phyloP scores from a whole-genome alignment of 53 echinoderm and acorn worm genomes.

The Paracentrotus lividus region DNA sequence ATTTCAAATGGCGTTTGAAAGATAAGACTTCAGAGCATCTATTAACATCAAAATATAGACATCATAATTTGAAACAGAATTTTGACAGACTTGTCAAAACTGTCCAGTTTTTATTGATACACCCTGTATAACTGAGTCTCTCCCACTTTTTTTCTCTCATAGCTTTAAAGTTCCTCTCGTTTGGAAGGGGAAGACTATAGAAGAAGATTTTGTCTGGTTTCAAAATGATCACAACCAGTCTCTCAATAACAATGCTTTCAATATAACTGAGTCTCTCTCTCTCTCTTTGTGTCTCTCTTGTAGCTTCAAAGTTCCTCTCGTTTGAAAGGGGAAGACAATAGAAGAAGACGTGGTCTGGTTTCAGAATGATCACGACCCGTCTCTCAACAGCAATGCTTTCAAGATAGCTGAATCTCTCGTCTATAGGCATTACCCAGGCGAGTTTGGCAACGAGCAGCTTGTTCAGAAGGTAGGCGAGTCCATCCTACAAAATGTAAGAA shows the following conservation, averaged over 20 bases:
- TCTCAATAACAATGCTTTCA: constrained; percentile 91
- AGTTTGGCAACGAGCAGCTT: constrained; percentile 94
- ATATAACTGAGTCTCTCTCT: constrained; percentile 83
- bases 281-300: too few relatives aligned
- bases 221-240: constrained; percentile 74
- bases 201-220: constrained; percentile 88
- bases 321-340: constrained; percentile 84
- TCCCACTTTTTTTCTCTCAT: neutral
- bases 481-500: constrained; percentile 90
- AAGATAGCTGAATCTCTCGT: constrained; percentile 87
- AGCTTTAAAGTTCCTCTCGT: constrained; percentile 77
- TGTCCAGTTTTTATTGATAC: too few relatives aligned
- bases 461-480: constrained; percentile 92
- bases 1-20: too few relatives aligned
- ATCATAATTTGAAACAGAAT: too few relatives aligned
- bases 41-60: too few relatives aligned
- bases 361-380: constrained; percentile 77
- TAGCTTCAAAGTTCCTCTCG: constrained; percentile 79
- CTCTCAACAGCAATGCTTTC: constrained; percentile 95
- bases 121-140: too few relatives aligned
- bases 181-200: constrained; percentile 81
- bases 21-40: too few relatives aligned
- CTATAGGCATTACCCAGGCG: constrained; percentile 88
- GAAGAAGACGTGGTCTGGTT: constrained; percentile 94
- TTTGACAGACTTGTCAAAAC: too few relatives aligned